Evolutionary conservation across 1,140 invertebrate species (phyloP), one percentile per base, ranked within the genome.

Genomic region (Caenorhabditis inopinata): DNA sequence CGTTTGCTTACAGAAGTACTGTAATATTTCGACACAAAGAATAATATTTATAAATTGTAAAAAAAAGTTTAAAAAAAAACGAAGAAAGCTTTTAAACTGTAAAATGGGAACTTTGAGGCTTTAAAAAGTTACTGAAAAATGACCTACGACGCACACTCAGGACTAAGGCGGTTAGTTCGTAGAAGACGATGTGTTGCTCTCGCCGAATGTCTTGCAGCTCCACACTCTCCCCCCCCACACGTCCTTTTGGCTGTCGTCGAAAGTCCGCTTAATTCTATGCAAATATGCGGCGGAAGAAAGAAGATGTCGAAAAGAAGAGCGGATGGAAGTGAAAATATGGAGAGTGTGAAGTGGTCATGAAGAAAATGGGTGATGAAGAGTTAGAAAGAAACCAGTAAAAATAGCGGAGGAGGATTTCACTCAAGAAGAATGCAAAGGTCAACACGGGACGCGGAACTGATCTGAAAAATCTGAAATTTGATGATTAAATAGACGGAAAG

Each of bases 261-360:
- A 68, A 68, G 58, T 42, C 58, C 58, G 58, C 38, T 68, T 68
- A 68, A 68, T 68, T 68, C 58, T 68, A 68, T 68, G 58, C 58
- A 68, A 68, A 68, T 68, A 32, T 68, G 32, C 58, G 25, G 58
- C 32, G 38, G 58, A 35, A 68, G 18, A 53, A 53, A 58, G 58
- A 68, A 68, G 58, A 68, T 68, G 58, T 68, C 58, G 58, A 38
- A 68, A 68, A 35, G 58, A 38, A 68, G 58, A 68, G 35, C 27
- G 16, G 48, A 51, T 32, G 25, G 51, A 68, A 32, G 58, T 68
- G 32, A 29, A 68, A n/a, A 68, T 29, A 68, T 38, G 38, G 38
- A 68, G 58, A 68, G 58, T 68, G 58, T 42, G 58, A 68, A 68
- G 58, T 68, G 58, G 58, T 68, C 38, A 68, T 68, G 58, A 68